Conservation (phyloP, 2,888 invertebrate genomes). For the Scaptodrosophila latifasciaeformis region DNA sequence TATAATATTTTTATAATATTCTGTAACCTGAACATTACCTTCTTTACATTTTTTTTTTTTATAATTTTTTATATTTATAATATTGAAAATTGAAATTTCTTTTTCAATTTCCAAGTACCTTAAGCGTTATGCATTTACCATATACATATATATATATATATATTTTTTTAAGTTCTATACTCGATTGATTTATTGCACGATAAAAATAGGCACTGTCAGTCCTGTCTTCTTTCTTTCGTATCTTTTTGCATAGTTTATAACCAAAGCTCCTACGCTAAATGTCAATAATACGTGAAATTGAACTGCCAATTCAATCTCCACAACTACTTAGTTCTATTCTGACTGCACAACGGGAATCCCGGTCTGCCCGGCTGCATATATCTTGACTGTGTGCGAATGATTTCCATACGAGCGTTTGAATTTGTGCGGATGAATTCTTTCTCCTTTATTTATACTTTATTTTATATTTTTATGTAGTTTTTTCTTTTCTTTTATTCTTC, state of each 20-base stretch:
- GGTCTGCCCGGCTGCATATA: constrained; percentile 7
- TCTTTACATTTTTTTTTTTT: neutral
- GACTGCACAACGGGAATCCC: neutral
- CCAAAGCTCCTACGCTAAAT: constrained; percentile 43
- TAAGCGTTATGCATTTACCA: no score
- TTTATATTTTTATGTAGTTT: constrained; percentile 20
- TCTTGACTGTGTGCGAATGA: constrained; percentile 30
- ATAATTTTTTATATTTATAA: neutral
- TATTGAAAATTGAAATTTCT: no score
- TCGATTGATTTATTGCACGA: constrained; percentile 55
- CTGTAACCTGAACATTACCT: neutral
- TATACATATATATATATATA: no score
- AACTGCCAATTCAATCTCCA: constrained; percentile 66
- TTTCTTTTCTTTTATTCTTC: constrained; percentile 38
- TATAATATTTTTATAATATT: no score
- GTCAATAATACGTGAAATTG: constrained; percentile 71
- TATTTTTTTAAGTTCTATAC: no score
- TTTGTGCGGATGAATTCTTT: constrained; percentile 41
- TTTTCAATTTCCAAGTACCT: no score
- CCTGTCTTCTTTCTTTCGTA: constrained; percentile 1
- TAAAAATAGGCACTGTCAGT: constrained; percentile 49
- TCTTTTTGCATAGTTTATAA: constrained; percentile 22
- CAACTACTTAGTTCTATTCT: constrained; percentile 23
- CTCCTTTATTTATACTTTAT: constrained; percentile 55
- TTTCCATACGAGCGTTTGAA: constrained; percentile 54